Base-by-base conservation (phyloP, 2,888 invertebrate genomes). In the Spatulosminthurus flaviceps region DNA sequence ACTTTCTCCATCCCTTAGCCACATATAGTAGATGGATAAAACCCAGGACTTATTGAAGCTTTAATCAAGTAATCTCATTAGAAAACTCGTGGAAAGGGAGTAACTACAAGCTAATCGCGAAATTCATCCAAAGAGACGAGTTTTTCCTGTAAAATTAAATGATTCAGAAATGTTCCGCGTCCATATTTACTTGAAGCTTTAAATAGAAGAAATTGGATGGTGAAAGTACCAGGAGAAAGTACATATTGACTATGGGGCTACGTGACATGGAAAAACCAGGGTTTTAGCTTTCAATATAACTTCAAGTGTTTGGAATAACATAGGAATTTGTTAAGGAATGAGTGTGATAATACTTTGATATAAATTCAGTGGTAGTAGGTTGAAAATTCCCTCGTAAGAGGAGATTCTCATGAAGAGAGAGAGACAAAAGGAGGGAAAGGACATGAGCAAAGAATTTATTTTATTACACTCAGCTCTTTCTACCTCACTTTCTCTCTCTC, bases 361-460 rank as follows among this genome's bases (percentile, higher is more conserved):
- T 51, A 51, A 13, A 51, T 51, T 13, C 51, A 51, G 51, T 51
- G 7, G 16, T 51, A 19, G 51, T n/a, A 51, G 51, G 51, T 11
- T 13, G 51, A 51, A 51, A 51, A 51, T 51, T 51, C 16, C n/a
- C 16, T 13, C 16, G 51, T 19, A 51, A 51, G n/a, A n/a, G 51
- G 51, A 51, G 51, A 51, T 19, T 9, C 34, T 34, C 34, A 9
- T 11, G n/a, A 19, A 19, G 51, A 51, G 16, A 51, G 51, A 51
- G 2, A 16, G 16, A 41, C 9, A 41, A 51, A 51, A 51, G 51
- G 26, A 16, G 11, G 64, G 24, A 24, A 24, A 26, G 26, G 24
- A 64, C 64, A 64, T 64, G 64, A 71, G 13, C 22, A n/a, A 71
- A 4, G 71, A 71, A 71, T 71, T 71, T 71, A 71, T 71, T 71